Evolutionary conservation across 2,888 invertebrate species (phyloP).

Genomic region (Melanostoma mellinum): DNA sequence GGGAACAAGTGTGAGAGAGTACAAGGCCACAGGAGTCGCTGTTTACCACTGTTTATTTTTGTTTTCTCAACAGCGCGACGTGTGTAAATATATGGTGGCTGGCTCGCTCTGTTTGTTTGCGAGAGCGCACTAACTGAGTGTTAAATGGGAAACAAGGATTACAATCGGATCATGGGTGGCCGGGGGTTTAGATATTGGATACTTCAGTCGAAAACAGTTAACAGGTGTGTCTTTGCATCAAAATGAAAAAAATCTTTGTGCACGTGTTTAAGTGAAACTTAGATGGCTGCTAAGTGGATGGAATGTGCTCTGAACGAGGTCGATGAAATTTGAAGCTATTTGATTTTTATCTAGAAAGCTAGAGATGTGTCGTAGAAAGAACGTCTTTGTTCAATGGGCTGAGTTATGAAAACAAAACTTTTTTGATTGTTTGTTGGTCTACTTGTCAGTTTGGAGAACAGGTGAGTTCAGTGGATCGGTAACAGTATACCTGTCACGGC

Average conservation of each 20-base stretch:
- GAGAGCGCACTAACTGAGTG: slow-evolving; percentile 50
- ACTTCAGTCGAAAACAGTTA: slow-evolving; percentile 35
- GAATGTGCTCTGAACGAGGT: slow-evolving; percentile 36
- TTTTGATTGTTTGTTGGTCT: too few relatives aligned
- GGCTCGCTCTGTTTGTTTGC: slow-evolving; percentile 30
- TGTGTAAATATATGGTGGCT: slow-evolving; percentile 31
- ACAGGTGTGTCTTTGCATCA: slow-evolving; percentile 41
- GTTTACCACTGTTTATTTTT: slow-evolving; percentile 54
- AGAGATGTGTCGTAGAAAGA: too few relatives aligned
- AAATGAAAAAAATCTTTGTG: slow-evolving; percentile 3
- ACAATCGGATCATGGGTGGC: slow-evolving; percentile 68
- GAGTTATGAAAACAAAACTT: too few relatives aligned
- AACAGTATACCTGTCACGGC: too few relatives aligned
- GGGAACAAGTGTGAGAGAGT: slow-evolving; percentile 40
- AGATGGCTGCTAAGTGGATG: slow-evolving; percentile 59
- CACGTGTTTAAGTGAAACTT: slow-evolving; percentile 55
- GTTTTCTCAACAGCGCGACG: slow-evolving; percentile 22
- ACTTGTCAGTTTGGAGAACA: too few relatives aligned
- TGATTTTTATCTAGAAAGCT: slow-evolving; percentile 10
- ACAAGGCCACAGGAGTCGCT: slow-evolving; percentile 68
- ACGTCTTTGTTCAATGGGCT: too few relatives aligned
- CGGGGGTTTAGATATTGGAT: slow-evolving; percentile 44
- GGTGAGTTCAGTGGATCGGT: too few relatives aligned
- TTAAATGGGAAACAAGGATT: slow-evolving; percentile 54
- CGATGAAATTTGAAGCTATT: slow-evolving; percentile 46